A percentile compares a stretch with the other conserved stretches of the same genome.
phyloP scores from a whole-genome alignment of 2,888 invertebrate species.

The Drosophila longiperda region DNA sequence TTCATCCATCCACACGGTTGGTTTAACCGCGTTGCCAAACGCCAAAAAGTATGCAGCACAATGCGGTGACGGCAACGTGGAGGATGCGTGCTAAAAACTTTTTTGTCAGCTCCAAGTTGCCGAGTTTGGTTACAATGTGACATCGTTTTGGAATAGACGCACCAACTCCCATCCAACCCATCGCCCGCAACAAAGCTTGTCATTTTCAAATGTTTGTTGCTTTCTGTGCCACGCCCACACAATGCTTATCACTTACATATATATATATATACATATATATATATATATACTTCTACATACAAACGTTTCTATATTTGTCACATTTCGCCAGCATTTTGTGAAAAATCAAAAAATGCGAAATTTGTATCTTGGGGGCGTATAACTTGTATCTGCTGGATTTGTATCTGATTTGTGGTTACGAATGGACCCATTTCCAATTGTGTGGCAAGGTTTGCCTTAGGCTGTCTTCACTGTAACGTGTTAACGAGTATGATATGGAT shows the following conservation, averaged over 20 bases:
- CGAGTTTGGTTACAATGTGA: conserved; percentile 34
- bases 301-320: conserved; percentile 35
- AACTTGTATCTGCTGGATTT: conserved; percentile 61
- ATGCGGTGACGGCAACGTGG: conserved; percentile 63
- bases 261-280: conserved; percentile 55
- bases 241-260: neutral
- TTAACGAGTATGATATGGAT: conserved; percentile 2
- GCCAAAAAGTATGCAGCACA: conserved; percentile 76
- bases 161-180: neutral
- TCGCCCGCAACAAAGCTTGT: conserved; percentile 55
- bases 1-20: neutral
- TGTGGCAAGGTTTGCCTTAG: conserved; percentile 9
- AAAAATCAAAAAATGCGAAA: conserved; percentile 60
- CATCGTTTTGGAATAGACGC: neutral
- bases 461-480: conserved; percentile 24
- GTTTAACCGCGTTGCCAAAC: conserved; percentile 53
- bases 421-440: conserved; percentile 18
- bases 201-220: conserved; percentile 59
- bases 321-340: conserved; percentile 63
- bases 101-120: conserved; percentile 73
- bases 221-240: conserved; percentile 11
- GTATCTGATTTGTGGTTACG: conserved; percentile 43
- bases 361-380: conserved; percentile 68
- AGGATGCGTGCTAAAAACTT: conserved; percentile 77
- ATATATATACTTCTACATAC: conserved; percentile 30